Percentiles rank a stretch among this genome's conserved stretches.
These are phyloP conservation scores for Lagorchestes hirsutus DNA, from an alignment of 2,797 vertebrate genomes.

Conservation along the genomic window DNA sequence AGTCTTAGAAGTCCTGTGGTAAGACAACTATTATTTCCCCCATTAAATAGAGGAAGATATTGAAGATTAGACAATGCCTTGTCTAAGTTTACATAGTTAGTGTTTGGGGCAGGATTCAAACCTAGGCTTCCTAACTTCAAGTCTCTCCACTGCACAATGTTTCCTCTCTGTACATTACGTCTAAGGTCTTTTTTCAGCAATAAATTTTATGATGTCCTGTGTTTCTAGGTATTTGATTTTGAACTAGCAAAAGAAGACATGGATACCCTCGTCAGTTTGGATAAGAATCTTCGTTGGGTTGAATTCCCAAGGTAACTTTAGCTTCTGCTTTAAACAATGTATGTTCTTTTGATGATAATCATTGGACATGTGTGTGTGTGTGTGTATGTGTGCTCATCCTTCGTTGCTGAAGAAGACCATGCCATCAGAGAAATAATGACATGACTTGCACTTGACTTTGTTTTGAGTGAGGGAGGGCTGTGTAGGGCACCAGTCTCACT, in stretches of 20 bases:
- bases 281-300: constrained; percentile 90
- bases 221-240: constrained; percentile 93
- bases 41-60: not conserved
- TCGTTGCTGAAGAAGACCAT: too few species aligned
- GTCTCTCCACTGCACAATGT: not conserved
- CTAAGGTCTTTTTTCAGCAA: not conserved
- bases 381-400: too few species aligned
- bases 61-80: not conserved
- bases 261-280: constrained; percentile 88
- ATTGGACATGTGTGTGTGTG: too few species aligned
- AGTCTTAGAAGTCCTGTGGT: not conserved
- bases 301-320: constrained; percentile 85
- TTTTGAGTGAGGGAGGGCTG: too few species aligned
- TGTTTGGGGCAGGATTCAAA: not conserved
- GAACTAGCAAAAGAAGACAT: constrained; percentile 90
- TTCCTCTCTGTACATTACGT: not conserved
- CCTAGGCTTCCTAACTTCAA: not conserved
- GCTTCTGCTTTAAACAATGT: not conserved
- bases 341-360: not conserved
- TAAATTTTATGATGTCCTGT: not conserved
- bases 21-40: not conserved
- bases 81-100: not conserved
- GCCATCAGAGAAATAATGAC: too few species aligned
- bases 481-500: too few species aligned
- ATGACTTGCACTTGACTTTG: too few species aligned